Base-by-base conservation (phyloP, 2,113 vertebrate species). In the Cebidichthys violaceus region DNA sequence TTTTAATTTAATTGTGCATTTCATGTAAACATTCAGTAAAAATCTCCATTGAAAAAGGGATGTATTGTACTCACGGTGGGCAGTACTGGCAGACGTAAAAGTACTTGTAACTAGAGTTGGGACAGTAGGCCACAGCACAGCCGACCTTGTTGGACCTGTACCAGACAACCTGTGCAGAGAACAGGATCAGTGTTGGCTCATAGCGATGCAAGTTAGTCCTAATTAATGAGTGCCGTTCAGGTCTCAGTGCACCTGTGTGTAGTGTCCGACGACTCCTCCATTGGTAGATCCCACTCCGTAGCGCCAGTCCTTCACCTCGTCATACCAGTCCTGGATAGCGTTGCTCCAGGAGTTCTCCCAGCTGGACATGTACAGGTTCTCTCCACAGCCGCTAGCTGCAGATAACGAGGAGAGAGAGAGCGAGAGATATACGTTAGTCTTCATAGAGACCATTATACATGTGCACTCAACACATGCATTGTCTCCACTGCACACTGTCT, bases 11-110 rank as follows among this genome's bases (percentile, higher is more conserved):
- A 1, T 55, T 29, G 7, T 50, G 1, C 6, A 6, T 8, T 24
- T 11, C 22, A 10, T 13, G 10, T 24, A 10, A 24, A 55, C 10
- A 55, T 10, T 55, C 9, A 24, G 8, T 24, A n/a, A 50, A 18
- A 20, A 18, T 60, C 57, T 31, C 1, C 1, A 17, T 4, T 31
- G 13, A 31, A 31, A 33, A 59, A 59, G 2, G 57, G 9, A 43
- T 39, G n/a, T 11, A 14, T 60, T 74, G 27, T 68, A 93, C 95
- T 0, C 90, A 96, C 92, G 78, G 15, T 47, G 94, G 94, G 47
- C 94, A 95, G 83, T 94, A 95, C 0, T 95, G 94, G 83, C 95
- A 96, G 33, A 96, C 83, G 0, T 94, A 96, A 17, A 95, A 93
- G 86, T 94, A 95, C 0, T 91, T 81, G 74, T 83, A 91, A 0